Base-by-base conservation (phyloP, 2,888 invertebrate species). In the Pediacus dermestoides region DNA sequence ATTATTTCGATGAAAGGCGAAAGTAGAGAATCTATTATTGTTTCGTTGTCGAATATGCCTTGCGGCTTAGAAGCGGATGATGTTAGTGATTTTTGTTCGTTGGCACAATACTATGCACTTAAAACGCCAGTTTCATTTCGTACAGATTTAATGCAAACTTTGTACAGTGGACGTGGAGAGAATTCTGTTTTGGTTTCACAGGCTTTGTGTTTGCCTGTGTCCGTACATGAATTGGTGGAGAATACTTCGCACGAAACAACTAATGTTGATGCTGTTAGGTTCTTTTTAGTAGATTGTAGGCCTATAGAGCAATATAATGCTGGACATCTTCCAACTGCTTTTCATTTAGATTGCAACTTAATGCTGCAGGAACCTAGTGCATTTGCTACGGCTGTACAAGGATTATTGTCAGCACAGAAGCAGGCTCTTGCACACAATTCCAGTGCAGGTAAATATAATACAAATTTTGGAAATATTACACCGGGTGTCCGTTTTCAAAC, bases 281-380 rank as follows among this genome's bases (percentile, higher is more conserved):
- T 95, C 70, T 97, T 97, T 70, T 75, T 97, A 47, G 94, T 99
- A 4, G 99, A 99, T 70, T 96, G 96, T 67, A 80, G 99, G 48
- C 94, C 97, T 4, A 83, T 92, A 7, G 93, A 95, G 50, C 95
- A 97, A 63, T 99, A 96, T 65, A 96, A 96, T 72, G 85, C 87
- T 36, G 97, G 97, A 0, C 96, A 97, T 73, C 77, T 99, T 50
- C 88, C 93, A 1, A 96, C 95, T 34, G 97, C 97, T 37, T 99
- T 97, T 73, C 96, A 97, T 71, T 76, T 99, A 46, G 97, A 99
- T 69, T 94, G 95, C 60, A 91, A 92, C 70, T 75, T 99, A 60
- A 93, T 97, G 92, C 74, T 99, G 39, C 93, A 94, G 73, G 95
- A 95, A 66, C 97, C 96, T 1, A 81, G 84, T 50, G 91, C 95